Evolutionary conservation across 2,113 vertebrate species (phyloP).

Genomic region (Hippocampus guttulatus): DNA sequence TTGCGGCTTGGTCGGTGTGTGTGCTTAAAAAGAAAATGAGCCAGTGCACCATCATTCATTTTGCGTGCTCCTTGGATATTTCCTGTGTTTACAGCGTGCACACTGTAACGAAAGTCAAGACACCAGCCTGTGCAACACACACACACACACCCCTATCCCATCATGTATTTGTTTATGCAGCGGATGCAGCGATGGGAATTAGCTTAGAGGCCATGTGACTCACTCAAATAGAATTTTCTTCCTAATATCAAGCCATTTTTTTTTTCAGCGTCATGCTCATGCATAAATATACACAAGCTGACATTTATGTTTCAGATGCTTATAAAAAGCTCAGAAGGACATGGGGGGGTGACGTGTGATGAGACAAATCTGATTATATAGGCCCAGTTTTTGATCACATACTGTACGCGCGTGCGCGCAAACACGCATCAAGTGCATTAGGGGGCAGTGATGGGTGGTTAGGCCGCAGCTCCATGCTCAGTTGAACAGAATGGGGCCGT

Average conservation of each 20-base stretch:
- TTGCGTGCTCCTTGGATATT: constrained; percentile 41
- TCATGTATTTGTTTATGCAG: constrained; percentile 56
- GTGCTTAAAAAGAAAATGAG: constrained; percentile 17
- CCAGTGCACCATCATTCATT: constrained; percentile 41
- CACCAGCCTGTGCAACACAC: constrained; percentile 16
- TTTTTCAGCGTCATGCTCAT: neutral
- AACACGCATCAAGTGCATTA: constrained; percentile 34
- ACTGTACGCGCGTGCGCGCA: neutral
- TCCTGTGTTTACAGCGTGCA: constrained; percentile 57
- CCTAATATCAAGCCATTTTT: neutral
- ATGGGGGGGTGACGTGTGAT: neutral
- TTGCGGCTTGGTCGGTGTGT: constrained; percentile 12
- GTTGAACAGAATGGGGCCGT: constrained; percentile 74
- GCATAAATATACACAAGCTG: constrained; percentile 7
- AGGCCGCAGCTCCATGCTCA: constrained; percentile 64
- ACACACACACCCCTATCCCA: constrained; percentile 14
- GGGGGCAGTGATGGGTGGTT: constrained; percentile 60
- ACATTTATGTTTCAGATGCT: constrained; percentile 7
- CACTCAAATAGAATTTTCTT: constrained; percentile 39
- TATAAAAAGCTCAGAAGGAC: neutral
- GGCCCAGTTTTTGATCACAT: constrained; percentile 21
- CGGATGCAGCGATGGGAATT: constrained; percentile 51
- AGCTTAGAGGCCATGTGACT: constrained; percentile 44
- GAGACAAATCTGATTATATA: constrained; percentile 38
- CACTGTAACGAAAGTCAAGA: constrained; percentile 58